A percentile compares a stretch with the other conserved stretches of the same genome.
phyloP scores from a whole-genome alignment of 2,797 vertebrate genomes.

The Buceros bicornis region DNA sequence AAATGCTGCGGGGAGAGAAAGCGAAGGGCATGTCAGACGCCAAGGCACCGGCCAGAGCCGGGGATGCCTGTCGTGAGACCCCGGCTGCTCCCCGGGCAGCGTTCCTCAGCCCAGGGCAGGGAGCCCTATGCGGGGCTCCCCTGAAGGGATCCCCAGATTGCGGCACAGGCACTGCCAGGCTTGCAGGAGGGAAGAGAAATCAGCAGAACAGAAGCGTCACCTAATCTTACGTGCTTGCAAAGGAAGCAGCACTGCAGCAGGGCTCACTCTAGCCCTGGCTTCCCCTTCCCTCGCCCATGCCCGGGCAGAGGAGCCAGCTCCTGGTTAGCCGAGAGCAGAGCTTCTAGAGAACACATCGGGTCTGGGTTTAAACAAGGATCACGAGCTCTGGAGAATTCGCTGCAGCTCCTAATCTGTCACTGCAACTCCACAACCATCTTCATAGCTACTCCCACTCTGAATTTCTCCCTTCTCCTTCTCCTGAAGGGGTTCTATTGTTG shows the following conservation, averaged over 20 bases:
- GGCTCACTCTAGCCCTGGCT: not conserved
- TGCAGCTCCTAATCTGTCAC: not conserved
- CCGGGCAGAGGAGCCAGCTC: not conserved
- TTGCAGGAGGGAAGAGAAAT: not conserved
- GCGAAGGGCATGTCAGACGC: not conserved
- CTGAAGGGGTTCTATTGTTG: constrained; percentile 5
- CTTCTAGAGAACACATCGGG: not conserved
- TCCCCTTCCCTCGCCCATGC: not conserved
- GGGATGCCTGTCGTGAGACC: fast-evolving
- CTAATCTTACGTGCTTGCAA: not conserved
- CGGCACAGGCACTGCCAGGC: not conserved
- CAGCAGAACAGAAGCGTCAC: not conserved
- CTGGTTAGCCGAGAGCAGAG: not conserved
- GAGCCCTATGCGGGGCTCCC: not conserved
- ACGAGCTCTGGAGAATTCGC: not conserved
- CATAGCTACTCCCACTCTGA: constrained; percentile 15
- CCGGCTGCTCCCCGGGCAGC: fast-evolving
- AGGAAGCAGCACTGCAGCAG: not conserved
- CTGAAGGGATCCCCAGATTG: not conserved
- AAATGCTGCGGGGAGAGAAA: constrained; percentile 10
- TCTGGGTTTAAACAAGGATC: not conserved
- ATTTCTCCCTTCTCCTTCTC: constrained; percentile 3
- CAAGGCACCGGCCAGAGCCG: fast-evolving
- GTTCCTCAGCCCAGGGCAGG: not conserved
- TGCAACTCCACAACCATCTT: not conserved